Base-by-base conservation (phyloP, 2,113 vertebrate genomes). In the Argyrosomus japonicus region DNA sequence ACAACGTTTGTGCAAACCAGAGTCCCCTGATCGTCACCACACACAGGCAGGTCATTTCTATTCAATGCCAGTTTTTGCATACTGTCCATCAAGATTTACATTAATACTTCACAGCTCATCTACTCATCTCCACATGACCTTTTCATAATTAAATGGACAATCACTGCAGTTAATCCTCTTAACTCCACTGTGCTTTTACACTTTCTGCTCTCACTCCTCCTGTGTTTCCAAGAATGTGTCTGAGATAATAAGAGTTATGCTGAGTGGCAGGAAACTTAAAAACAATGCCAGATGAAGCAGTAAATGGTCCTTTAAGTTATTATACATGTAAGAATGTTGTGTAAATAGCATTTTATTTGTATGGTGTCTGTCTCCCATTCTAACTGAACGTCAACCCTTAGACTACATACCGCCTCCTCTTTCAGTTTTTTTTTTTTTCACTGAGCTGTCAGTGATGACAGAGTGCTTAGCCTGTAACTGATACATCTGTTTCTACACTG, bases 401-500 rank as follows among this genome's bases (percentile, higher is more conserved):
- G 15, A 85, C 56, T 43, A 43, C 19, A 83, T 76, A 19, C 43
- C 25, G 21, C 21, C 56, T 43, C 40, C 51, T 23, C 25, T 19
- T 43, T n/a, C n/a, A n/a, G n/a, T n/a, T n/a, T n/a, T n/a, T n/a
- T n/a, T n/a, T n/a, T n/a, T n/a, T 68, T 47, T 11, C 2, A 47
- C 19, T 32, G 45, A 83, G 68, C 78, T 88, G 87, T 88, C 87
- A 77, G 63, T 61, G 64, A 80, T 90, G 86, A 90, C 53, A 89
- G 68, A 82, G 71, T 45, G 77, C 64, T 89, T 74, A 82, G 83
- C 83, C 82, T 83, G 86, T 76, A 79, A 88, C 90, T 64, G 78
- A 80, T 88, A 86, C 86, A 92, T 91, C 86, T 91, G 89, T 82
- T 91, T 89, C 79, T 78, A 68, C 68, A 73, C 83, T 74, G 88